Evolutionary conservation across 2,888 invertebrate species (phyloP), one percentile per base, ranked within the genome.

Genomic region (Thymelicus lineola): DNA sequence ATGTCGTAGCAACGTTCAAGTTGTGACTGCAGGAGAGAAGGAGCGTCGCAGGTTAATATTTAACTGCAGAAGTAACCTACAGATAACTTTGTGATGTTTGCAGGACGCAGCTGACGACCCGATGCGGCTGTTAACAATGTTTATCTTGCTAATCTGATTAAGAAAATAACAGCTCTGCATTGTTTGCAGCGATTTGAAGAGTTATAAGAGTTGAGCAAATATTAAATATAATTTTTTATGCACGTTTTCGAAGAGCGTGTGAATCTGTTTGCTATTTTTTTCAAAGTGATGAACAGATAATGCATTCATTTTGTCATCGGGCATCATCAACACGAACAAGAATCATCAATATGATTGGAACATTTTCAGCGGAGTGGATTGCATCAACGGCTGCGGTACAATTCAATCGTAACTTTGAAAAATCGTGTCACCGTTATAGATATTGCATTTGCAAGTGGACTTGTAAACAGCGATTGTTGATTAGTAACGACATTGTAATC

Each of bases 51-150:
- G 14, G 10, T 28, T 53, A 50, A 50, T 67, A 50, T 67, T 58
- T 66, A 66, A 14, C 28, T 50, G 28, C 63, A 50, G 12, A 17
- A 7, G 38, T 66, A 48, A 60, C 66, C 59, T 50, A 35, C 12
- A 60, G 66, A 67, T 60, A 67, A 67, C 66, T 42, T 67, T 67
- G 59, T n/a, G 20, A n/a, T 67, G 36, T 60, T 60, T 67, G 50
- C 48, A 59, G 50, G 50, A 66, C 38, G 35, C 15, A 20, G 42
- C 48, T 53, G 12, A 42, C 66, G 66, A 36, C 50, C 36, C n/a
- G 59, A 38, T 59, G 45, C 28, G n/a, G 17, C 50, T 42, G 50
- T 42, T 59, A 66, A 48, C 48, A 28, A 17, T 58, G 58, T 67
- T 67, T 50, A 53, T 3, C 3, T 60, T 60, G 66, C 50, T 67